These are phyloP conservation scores for Euphonia xanthogaster DNA, from an alignment of 2,797 vertebrate genomes.

Conservation along the genomic window DNA sequence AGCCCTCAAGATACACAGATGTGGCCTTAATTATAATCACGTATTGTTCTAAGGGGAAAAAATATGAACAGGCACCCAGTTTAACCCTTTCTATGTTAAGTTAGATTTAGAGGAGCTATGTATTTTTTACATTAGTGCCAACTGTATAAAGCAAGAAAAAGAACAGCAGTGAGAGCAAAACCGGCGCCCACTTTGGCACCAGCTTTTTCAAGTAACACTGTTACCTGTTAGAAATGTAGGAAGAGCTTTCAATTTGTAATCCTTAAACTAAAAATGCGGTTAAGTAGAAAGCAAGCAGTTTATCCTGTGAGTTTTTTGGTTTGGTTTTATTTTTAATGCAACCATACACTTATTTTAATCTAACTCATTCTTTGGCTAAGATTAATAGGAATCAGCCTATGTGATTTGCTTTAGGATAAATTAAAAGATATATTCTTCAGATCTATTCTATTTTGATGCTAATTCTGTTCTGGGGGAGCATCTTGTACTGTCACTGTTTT, in stretches of 20 bases:
- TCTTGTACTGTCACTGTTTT: constrained; percentile 91
- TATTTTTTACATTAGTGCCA: constrained; percentile 72
- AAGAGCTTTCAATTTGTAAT: constrained; percentile 90
- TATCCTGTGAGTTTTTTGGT: constrained; percentile 72
- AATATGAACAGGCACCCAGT: constrained; percentile 16
- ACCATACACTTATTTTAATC: constrained; percentile 87
- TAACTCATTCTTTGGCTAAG: constrained; percentile 85
- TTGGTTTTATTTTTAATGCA: constrained; percentile 77
- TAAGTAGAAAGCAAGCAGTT: constrained; percentile 89
- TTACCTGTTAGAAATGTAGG: constrained; percentile 80
- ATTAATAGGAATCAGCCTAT: constrained; percentile 85
- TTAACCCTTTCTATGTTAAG: constrained; percentile 63
- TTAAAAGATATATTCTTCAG: constrained; percentile 89
- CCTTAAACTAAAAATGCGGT: constrained; percentile 87
- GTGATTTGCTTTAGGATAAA: constrained; percentile 95
- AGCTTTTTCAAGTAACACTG: constrained; percentile 70
- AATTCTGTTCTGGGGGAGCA: constrained; percentile 95
- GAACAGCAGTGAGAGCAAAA: constrained; percentile 67
- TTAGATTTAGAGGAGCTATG: constrained; percentile 69
- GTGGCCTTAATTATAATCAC: constrained; percentile 78
- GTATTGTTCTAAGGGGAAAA: constrained; percentile 48
- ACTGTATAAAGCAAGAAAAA: constrained; percentile 63
- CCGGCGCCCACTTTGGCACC: constrained; percentile 58
- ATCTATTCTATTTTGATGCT: constrained; percentile 93
- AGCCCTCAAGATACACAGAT: constrained; percentile 62